phyloP scores from a whole-genome alignment of 1,140 invertebrate species.

The Rhyzopertha dominica region DNA sequence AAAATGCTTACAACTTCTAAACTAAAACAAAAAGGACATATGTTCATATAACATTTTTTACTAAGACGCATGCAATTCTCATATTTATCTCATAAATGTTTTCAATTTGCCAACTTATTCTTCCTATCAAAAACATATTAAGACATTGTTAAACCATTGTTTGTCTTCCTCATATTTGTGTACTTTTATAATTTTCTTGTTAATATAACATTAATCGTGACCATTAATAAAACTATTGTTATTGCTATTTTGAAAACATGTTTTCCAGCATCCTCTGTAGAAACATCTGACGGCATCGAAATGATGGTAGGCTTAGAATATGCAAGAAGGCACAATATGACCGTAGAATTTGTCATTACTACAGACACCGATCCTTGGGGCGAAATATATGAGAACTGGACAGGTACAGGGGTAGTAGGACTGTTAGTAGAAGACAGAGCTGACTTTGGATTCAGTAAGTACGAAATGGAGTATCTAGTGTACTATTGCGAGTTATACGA shows the following conservation, averaged over 20 bases:
- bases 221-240: background rate
- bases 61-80: too few relatives aligned
- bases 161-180: background rate
- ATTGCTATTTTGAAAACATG: background rate
- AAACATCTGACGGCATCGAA: slow-evolving; percentile 46
- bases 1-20: too few relatives aligned
- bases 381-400: slow-evolving; percentile 53
- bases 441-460: slow-evolving; percentile 51
- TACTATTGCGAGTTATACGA: too few relatives aligned
- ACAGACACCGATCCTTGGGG: slow-evolving; percentile 54
- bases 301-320: slow-evolving; percentile 40
- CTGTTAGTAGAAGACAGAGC: slow-evolving; percentile 52
- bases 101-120: too few relatives aligned
- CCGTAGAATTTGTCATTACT: slow-evolving; percentile 47
- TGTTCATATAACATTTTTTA: too few relatives aligned
- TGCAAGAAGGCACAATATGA: slow-evolving; percentile 49
- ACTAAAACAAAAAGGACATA: too few relatives aligned
- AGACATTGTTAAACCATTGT: too few relatives aligned
- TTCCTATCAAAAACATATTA: too few relatives aligned
- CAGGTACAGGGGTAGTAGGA: slow-evolving; percentile 54
- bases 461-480: too few relatives aligned
- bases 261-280: slow-evolving; percentile 7
- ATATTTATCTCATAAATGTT: too few relatives aligned
- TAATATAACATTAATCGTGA: background rate
- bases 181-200: background rate